Evolutionary conservation across 2,888 invertebrate species (phyloP).

Genomic region (Rhingia campestris): DNA sequence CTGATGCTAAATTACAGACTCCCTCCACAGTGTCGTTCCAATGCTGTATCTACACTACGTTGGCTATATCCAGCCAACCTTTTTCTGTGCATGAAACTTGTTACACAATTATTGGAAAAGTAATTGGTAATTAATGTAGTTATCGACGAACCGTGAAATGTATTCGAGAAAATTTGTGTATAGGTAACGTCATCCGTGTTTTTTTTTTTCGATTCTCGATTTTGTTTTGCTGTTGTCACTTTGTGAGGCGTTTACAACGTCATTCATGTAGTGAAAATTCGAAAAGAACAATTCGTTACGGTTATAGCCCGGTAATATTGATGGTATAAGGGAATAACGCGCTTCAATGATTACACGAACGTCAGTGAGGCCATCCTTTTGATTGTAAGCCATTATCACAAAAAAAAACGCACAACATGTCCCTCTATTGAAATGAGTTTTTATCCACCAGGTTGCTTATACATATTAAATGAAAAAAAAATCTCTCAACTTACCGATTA

Average conservation of each 20-base stretch:
- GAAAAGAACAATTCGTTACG: neutral
- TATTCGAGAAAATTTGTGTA: constrained; percentile 8
- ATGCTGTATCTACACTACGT: neutral
- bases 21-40: neutral
- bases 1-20: neutral
- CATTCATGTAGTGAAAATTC: constrained; percentile 1
- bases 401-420: too few species aligned
- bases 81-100: constrained; percentile 3
- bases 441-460: too few species aligned
- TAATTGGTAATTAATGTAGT: constrained; percentile 38
- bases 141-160: constrained; percentile 29
- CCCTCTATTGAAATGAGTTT: too few species aligned
- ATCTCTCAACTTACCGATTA: constrained; percentile 86
- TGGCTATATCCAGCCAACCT: neutral
- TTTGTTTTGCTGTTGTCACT: too few species aligned
- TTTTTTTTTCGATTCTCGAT: neutral
- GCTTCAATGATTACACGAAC: neutral
- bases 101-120: constrained; percentile 36
- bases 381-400: too few species aligned
- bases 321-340: neutral
- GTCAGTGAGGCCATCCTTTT: neutral
- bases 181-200: neutral
- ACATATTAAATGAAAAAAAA: too few species aligned
- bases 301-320: neutral
- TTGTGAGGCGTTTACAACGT: neutral